These are phyloP conservation scores for Chrysoperla carnea DNA, from an alignment of 1,140 invertebrate genomes.

Conservation along the genomic window DNA sequence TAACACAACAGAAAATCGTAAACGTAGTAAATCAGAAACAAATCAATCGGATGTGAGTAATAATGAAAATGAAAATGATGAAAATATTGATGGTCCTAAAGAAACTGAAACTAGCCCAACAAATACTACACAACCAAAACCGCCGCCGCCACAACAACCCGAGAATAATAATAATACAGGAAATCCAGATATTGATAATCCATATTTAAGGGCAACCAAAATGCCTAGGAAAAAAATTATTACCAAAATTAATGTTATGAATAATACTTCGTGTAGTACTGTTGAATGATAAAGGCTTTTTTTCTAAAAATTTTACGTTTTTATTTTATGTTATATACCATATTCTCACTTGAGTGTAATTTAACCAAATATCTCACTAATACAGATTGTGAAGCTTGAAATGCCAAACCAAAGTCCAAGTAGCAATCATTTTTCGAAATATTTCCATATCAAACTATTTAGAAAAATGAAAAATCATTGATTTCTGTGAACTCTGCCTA, in stretches of 20 bases:
- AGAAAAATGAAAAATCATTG: too few relatives aligned
- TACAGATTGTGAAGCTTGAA: too few relatives aligned
- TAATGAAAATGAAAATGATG: conserved; percentile 5
- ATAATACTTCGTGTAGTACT: not conserved
- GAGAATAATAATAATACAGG: conserved; percentile 27
- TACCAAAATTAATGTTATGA: not conserved
- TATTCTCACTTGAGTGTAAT: too few relatives aligned
- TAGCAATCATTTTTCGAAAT: too few relatives aligned
- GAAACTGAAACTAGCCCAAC: conserved; percentile 6
- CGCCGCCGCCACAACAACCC: not conserved
- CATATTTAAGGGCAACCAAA: conserved; percentile 67
- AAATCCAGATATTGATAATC: conserved; percentile 64
- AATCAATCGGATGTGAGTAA: conserved; percentile 2
- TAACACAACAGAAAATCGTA: conserved; percentile 29
- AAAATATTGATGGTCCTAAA: conserved; percentile 7
- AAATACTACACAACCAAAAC: conserved; percentile 1
- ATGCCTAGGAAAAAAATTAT: conserved; percentile 31
- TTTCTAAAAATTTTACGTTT: conserved; percentile 1
- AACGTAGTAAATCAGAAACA: conserved; percentile 25
- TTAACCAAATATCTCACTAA: too few relatives aligned
- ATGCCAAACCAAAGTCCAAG: too few relatives aligned
- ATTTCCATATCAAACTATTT: too few relatives aligned
- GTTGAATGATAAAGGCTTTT: not conserved
- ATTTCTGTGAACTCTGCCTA: too few relatives aligned
- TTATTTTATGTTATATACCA: too few relatives aligned